These are phyloP conservation scores for Megaceryle alcyon DNA, from an alignment of 2,797 vertebrate species.

Conservation along the genomic window DNA sequence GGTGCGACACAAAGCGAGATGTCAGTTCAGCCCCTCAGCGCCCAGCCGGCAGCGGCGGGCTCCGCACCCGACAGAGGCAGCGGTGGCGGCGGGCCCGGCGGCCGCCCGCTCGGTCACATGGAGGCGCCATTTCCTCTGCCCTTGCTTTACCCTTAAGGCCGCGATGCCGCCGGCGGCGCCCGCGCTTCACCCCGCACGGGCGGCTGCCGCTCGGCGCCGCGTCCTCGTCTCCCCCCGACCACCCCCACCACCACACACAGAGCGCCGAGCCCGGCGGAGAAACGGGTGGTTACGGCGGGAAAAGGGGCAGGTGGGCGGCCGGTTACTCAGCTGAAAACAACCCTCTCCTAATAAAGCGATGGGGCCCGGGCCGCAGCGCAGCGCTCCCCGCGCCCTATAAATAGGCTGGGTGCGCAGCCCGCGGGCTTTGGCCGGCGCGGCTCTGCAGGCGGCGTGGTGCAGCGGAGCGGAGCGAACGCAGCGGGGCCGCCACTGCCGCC, in stretches of 20 bases:
- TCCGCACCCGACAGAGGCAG: no score
- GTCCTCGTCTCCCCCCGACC: not conserved
- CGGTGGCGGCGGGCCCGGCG: no score
- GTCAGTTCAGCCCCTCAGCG: not conserved
- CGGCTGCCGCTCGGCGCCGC: not conserved
- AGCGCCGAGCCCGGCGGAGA: not conserved
- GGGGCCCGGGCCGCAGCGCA: slow-evolving; percentile 72
- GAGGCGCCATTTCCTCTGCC: slow-evolving; percentile 46
- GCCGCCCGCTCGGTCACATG: not conserved
- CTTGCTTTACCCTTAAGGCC: slow-evolving; percentile 48
- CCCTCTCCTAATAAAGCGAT: slow-evolving; percentile 89
- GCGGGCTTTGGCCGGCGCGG: slow-evolving; percentile 85
- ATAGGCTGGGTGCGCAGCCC: slow-evolving; percentile 80
- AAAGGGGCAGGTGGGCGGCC: not conserved
- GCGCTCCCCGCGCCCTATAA: slow-evolving; percentile 81
- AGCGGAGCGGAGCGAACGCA: not conserved
- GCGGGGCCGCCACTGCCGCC: not conserved
- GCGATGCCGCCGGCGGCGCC: not conserved
- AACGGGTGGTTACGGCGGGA: not conserved
- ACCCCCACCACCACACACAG: no score
- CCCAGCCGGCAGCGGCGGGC: no score
- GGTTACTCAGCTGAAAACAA: not conserved
- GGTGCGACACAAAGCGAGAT: not conserved
- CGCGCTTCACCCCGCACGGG: not conserved
- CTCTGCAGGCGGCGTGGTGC: slow-evolving; percentile 42